Conservation (phyloP, 2,888 invertebrate genomes). For the Flexamia atlantica region DNA sequence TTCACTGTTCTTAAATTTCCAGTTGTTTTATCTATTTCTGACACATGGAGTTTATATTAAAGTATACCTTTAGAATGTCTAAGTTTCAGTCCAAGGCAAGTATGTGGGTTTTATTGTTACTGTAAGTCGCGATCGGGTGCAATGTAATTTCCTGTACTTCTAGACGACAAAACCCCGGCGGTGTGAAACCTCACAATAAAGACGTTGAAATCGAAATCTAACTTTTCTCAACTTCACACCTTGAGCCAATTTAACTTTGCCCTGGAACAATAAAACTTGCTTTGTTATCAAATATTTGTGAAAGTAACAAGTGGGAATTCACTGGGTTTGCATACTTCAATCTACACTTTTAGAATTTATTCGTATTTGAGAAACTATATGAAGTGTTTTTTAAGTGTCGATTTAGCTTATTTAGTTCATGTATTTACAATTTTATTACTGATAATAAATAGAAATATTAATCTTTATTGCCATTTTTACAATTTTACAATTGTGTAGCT, state of each 20-base stretch:
- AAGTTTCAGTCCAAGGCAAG: too few species aligned
- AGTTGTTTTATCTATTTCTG: too few species aligned
- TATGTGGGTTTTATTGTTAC: not conserved
- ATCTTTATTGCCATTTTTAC: too few species aligned
- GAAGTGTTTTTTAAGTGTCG: too few species aligned
- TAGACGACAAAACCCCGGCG: not conserved
- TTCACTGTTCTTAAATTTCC: too few species aligned
- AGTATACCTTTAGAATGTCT: too few species aligned
- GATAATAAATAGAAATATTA: too few species aligned
- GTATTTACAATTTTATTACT: too few species aligned
- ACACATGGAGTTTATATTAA: too few species aligned
- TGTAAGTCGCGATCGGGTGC: not conserved
- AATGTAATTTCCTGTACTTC: constrained; percentile 30
- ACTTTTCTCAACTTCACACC: constrained; percentile 37
- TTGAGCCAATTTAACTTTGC: constrained; percentile 42
- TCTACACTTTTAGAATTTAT: not conserved
- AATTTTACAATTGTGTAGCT: too few species aligned
- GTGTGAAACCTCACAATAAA: constrained; percentile 4
- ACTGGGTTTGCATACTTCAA: not conserved
- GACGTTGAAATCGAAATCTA: constrained; percentile 35
- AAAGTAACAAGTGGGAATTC: not conserved
- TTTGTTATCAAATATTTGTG: constrained; percentile 17
- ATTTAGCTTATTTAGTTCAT: too few species aligned
- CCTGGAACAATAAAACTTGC: constrained; percentile 38
- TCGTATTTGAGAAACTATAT: too few species aligned